Evolutionary conservation across 2,113 vertebrate species (phyloP), one percentile per base, ranked within the genome.

Genomic region (Eurystomus gularis): DNA sequence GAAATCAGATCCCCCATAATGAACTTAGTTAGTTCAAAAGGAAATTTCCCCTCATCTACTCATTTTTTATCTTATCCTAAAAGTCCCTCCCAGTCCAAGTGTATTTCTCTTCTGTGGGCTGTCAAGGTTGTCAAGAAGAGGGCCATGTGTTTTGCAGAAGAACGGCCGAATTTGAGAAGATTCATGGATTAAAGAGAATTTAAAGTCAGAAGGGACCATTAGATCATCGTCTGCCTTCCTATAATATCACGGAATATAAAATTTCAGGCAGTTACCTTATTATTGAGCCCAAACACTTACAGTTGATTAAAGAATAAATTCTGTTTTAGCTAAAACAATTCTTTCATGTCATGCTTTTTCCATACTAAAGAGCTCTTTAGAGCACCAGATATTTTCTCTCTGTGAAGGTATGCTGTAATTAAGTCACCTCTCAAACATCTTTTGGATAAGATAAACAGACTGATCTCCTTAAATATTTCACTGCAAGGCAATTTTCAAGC

Each of bases 381-480:
- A 89, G 83, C 83, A 87, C 29, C 24, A 96, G 52, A 60, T 94
- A 96, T 49, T 81, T 94, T 92, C 51, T 75, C 57, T 75, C 73
- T 88, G 70, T 80, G 84, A 94, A 94, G 78, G 93, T 94, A 96
- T 85, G 70, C 70, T 91, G 75, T 62, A 96, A 96, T 96, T 96
- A 95, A 91, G 87, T 90, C 64, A 96, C 78, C 91, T 96, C 87
- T 96, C 87, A 96, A 95, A 73, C 81, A 93, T 82, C 62, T 95
- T 96, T 91, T 91, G 88, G 89, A 92, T 88, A 96, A 86, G 37
- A 87, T 94, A 96, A 94, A 91, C 95, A 96, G 91, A 95, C 54
- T 52, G 37, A 94, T 95, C 84, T 84, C 55, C 71, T 95, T 91
- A 95, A 96, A 95, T 96, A 96, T 96, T 96, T 96, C 70, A 95